Evolutionary conservation across 2,113 vertebrate genomes (phyloP).

Genomic region (Chionomys nivalis): DNA sequence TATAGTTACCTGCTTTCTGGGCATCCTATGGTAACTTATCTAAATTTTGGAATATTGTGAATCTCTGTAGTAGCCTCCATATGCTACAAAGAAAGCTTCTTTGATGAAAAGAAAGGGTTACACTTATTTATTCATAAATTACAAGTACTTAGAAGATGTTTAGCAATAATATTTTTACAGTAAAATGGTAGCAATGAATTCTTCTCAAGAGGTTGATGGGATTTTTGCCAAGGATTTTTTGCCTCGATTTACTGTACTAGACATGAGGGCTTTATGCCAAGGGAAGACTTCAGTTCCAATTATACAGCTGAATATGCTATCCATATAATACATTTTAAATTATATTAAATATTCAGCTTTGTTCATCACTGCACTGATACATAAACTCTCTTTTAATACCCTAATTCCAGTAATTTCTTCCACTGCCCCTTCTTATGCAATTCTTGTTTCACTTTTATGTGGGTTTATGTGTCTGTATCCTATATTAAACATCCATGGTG

Average conservation of each 20-base stretch:
- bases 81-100: background rate
- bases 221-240: no score
- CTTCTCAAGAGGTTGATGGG: background rate
- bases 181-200: background rate
- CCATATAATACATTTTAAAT: background rate
- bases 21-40: background rate
- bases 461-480: background rate
- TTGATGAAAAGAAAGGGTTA: background rate
- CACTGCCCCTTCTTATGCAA: background rate
- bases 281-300: background rate
- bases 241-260: background rate
- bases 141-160: background rate
- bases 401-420: background rate
- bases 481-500: background rate
- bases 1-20: background rate
- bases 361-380: background rate
- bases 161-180: background rate
- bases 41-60: background rate
- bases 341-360: background rate
- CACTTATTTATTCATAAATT: background rate
- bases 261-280: background rate
- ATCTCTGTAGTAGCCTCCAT: background rate
- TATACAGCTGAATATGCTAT: background rate
- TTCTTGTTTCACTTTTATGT: background rate
- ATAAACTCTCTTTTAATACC: background rate